Base-by-base conservation (phyloP, 1,140 invertebrate genomes). In the Amyelois transitella region DNA sequence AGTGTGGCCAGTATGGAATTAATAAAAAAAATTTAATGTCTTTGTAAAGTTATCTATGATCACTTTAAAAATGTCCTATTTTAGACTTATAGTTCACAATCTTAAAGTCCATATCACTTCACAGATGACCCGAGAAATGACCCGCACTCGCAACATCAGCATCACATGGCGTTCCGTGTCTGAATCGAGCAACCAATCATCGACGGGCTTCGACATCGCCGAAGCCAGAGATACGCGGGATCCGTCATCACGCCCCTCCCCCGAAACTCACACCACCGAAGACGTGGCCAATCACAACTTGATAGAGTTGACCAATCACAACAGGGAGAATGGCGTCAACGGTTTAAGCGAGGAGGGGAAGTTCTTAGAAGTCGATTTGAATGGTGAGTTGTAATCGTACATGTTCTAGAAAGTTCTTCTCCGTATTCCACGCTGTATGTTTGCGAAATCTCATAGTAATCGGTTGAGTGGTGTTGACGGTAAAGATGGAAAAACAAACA, bases 151-250 rank as follows among this genome's bases (percentile, higher is more conserved):
- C 7, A 76, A 85, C 68, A 82, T 82, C 38, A 84, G 80, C 61
- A 84, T 88, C 52, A 87, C 81, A 0, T 88, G 85, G 81, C 69
- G 86, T 0, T 88, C 85, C 1, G 66, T 88, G 45, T 89, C 87
- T 0, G 87, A 89, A 48, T 87, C 84, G 0, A 84, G 81, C 66
- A 87, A 88, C 64, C 86, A 88, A 32, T 88, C 86, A 17, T 86
- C 78, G 4, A 82, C 75, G 20, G 84, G 85, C 8, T 85, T 88
- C 61, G 87, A 87, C 49, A 66, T 86, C n/a, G 69, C 70, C 10
- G 78, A 72, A 66, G 45, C 51, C 25, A 8, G 14, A n/a, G 49
- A 52, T 14, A 12, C 51, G 28, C n/a, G n/a, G n/a, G n/a, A n/a
- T n/a, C n/a, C n/a, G n/a, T n/a, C n/a, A n/a, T 1, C 32, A 8